Evolutionary conservation across 2,113 vertebrate species (phyloP).

Genomic region (Sclerurus mexicanus): DNA sequence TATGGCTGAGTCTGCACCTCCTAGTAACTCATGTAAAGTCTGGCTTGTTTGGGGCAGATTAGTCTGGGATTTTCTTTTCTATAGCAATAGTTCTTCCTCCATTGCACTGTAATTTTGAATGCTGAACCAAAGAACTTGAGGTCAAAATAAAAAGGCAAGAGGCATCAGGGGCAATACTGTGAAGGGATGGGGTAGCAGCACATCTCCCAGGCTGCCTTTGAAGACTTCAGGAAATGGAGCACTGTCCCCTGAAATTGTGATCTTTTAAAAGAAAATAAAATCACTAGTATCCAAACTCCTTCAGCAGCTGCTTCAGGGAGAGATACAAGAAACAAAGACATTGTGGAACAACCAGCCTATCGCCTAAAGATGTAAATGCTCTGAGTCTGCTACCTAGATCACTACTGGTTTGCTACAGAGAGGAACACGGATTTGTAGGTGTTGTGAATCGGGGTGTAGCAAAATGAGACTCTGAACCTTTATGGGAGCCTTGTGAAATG

Average conservation of each 20-base stretch:
- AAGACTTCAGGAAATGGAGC: not conserved
- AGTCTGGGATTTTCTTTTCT: not conserved
- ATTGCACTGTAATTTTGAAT: not conserved
- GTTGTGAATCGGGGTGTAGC: not conserved
- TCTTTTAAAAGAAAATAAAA: not conserved
- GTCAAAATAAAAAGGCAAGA: not conserved
- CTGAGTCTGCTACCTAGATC: not conserved
- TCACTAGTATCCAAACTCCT: not conserved
- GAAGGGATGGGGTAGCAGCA: not conserved
- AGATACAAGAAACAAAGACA: not conserved
- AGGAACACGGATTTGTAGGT: not conserved
- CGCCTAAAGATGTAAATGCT: not conserved
- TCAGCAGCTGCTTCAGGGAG: not conserved
- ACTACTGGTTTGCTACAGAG: not conserved
- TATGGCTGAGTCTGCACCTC: not conserved
- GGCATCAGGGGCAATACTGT: not conserved
- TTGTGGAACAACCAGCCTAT: not conserved
- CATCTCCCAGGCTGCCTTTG: not conserved
- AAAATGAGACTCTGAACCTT: not conserved
- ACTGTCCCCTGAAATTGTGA: not conserved
- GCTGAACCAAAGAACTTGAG: not conserved
- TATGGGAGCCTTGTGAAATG: not conserved
- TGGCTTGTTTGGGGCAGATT: not conserved
- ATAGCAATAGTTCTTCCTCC: not conserved
- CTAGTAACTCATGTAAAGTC: not conserved